A percentile compares a stretch with the other conserved stretches of the same genome.
Evolutionary conservation across 2,113 vertebrate genomes (phyloP).

Genomic region (Glareola pratincola): DNA sequence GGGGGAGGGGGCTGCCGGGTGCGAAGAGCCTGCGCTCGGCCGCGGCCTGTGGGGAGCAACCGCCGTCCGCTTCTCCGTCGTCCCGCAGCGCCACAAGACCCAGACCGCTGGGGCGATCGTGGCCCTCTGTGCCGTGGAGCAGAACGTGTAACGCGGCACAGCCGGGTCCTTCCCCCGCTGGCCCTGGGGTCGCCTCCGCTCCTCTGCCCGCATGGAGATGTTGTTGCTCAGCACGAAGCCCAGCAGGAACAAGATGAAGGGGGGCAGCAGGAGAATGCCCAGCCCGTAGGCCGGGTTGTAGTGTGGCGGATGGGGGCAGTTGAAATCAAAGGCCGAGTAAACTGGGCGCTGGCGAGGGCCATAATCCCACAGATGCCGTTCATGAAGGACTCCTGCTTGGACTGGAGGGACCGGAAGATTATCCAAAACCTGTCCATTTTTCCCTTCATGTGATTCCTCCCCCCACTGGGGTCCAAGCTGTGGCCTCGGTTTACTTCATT

Average conservation of each 20-base stretch:
- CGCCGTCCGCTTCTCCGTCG: not conserved
- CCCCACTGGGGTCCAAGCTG: not conserved
- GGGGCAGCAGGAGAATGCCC: constrained; percentile 86
- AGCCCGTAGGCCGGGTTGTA: constrained; percentile 89
- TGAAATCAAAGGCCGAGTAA: constrained; percentile 95
- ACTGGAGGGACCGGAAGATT: constrained; percentile 97
- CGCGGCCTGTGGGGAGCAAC: fast-evolving
- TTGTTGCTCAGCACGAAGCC: constrained; percentile 97
- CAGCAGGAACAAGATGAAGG: constrained; percentile 89
- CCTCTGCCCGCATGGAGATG: constrained; percentile 90
- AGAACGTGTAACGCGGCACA: constrained; percentile 91
- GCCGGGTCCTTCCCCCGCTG: constrained; percentile 83
- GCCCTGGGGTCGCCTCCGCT: constrained; percentile 88
- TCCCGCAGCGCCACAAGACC: constrained; percentile 94
- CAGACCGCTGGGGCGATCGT: constrained; percentile 88
- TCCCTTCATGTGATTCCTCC: not conserved
- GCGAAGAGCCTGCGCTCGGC: not conserved
- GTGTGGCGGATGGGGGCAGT: constrained; percentile 88
- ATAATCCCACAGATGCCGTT: constrained; percentile 94
- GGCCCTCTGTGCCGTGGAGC: constrained; percentile 90
- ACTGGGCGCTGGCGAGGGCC: constrained; percentile 92
- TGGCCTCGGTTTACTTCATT: not conserved
- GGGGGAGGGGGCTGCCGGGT: too few species aligned
- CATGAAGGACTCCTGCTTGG: constrained; percentile 98
- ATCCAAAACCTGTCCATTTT: constrained; percentile 97